These are phyloP conservation scores for Chloroclystis v-ata DNA, from an alignment of 2,888 invertebrate species.

Conservation along the genomic window DNA sequence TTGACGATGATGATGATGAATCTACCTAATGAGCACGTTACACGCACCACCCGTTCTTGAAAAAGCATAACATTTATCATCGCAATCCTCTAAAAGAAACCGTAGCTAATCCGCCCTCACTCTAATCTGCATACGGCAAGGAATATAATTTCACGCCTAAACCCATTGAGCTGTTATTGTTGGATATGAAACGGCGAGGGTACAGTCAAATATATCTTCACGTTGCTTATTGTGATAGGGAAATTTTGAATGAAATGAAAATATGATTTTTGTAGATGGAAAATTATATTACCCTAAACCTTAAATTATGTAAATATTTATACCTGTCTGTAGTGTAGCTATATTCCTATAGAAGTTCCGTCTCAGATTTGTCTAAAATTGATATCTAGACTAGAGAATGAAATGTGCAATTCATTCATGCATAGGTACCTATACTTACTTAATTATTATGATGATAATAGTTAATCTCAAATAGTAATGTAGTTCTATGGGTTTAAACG, in stretches of 20 bases:
- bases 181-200: constrained; percentile 13
- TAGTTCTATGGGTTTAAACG: too few relatives aligned
- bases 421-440: too few relatives aligned
- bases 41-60: constrained; percentile 71
- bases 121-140: constrained; percentile 75
- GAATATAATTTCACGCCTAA: constrained; percentile 76
- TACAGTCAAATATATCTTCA: neutral
- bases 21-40: constrained; percentile 52
- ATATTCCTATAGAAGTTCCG: neutral
- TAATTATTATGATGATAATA: too few relatives aligned
- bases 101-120: constrained; percentile 69
- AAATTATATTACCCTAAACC: neutral
- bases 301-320: too few relatives aligned
- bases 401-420: too few relatives aligned
- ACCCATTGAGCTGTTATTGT: constrained; percentile 52
- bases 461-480: too few relatives aligned
- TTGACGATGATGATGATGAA: too few relatives aligned
- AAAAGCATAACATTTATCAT: constrained; percentile 73
- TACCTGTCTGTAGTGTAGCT: neutral
- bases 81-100: constrained; percentile 76
- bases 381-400: too few relatives aligned
- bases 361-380: too few relatives aligned
- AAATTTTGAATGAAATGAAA: neutral
- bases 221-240: neutral
- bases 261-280: neutral